Percentiles rank a stretch among this genome's conserved stretches.
Evolutionary conservation across 2,113 vertebrate genomes (phyloP).

Genomic region (Cynocephalus volans): DNA sequence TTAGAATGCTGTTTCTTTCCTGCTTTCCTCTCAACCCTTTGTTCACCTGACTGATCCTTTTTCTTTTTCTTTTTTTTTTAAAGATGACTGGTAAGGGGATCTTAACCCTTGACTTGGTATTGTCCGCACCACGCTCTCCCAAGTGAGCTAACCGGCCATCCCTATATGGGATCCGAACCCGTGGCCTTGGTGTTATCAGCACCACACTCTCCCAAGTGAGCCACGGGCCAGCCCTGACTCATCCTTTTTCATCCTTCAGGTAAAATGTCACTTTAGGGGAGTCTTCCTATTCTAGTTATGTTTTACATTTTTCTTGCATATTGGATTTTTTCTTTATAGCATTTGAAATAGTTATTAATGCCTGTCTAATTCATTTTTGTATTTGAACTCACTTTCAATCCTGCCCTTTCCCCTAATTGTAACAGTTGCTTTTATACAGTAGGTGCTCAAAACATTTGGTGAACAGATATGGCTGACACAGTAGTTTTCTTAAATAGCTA

Average conservation of each 20-base stretch:
- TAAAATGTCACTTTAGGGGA: conserved; percentile 16
- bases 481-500: conserved; percentile 16
- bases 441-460: conserved; percentile 47
- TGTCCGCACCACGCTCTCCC: no score
- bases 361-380: background rate
- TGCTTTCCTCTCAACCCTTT: background rate
- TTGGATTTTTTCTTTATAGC: conserved; percentile 6
- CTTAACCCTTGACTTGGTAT: no score
- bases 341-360: background rate
- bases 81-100: no score
- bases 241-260: background rate
- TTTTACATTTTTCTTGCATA: conserved; percentile 18
- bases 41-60: background rate
- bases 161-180: no score
- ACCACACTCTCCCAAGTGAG: no score
- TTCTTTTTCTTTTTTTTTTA: background rate
- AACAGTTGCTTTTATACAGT: background rate
- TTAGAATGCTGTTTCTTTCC: background rate
- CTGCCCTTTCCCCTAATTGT: background rate
- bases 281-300: background rate
- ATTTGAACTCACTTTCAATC: background rate
- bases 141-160: no score
- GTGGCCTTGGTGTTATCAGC: no score
- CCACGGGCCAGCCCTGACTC: background rate
- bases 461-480: background rate